A percentile compares a stretch with the other conserved stretches of the same genome.
Evolutionary conservation across 2,113 vertebrate species (phyloP).

Genomic region (Spilogale gracilis): DNA sequence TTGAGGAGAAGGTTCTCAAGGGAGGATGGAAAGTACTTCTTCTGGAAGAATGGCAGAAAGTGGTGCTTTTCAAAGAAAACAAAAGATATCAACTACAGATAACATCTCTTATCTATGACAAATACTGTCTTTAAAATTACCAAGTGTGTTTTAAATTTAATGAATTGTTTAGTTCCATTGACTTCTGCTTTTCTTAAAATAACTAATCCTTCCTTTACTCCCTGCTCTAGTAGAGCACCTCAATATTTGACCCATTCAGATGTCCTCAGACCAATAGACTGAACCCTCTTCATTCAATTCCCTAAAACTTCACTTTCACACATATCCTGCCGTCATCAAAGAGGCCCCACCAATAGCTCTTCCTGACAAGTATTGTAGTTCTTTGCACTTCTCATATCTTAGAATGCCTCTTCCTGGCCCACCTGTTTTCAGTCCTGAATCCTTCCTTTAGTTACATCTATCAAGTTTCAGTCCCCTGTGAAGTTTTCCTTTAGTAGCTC

Average conservation of each 20-base stretch:
- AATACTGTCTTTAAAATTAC: constrained; percentile 35
- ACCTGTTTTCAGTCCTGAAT: not conserved
- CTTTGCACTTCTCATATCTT: not conserved
- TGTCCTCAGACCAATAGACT: not conserved
- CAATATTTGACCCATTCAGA: not conserved
- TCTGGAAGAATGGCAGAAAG: not conserved
- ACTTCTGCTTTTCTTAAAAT: not conserved
- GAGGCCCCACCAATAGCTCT: not conserved
- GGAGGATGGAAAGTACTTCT: not conserved
- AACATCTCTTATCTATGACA: not conserved
- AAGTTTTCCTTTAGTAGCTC: not conserved
- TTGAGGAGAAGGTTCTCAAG: not conserved
- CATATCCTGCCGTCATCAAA: not conserved
- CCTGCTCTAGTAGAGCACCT: not conserved
- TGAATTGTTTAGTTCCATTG: not conserved
- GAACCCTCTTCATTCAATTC: not conserved
- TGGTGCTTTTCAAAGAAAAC: not conserved
- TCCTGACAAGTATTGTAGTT: not conserved
- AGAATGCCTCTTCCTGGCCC: not conserved
- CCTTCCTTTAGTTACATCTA: not conserved
- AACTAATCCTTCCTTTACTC: not conserved
- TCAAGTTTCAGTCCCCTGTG: not conserved
- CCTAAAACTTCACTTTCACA: not conserved
- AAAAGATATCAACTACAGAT: not conserved
- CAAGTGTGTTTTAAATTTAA: not conserved